Evolutionary conservation across 2,113 vertebrate species (phyloP), one percentile per base, ranked within the genome.

Genomic region (Corynorhinus townsendii): DNA sequence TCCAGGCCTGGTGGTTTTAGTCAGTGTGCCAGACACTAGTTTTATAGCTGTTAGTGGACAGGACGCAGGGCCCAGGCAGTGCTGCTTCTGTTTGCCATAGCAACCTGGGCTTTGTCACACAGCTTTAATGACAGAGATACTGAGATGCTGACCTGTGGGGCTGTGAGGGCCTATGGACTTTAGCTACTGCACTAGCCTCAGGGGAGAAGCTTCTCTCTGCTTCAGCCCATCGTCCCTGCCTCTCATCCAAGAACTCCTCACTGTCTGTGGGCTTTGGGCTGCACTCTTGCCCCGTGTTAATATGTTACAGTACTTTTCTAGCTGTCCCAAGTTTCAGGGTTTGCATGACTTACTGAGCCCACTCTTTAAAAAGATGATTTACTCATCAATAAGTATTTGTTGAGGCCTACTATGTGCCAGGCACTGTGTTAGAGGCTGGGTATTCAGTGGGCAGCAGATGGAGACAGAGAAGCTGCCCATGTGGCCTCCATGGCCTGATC

Each of bases 401-500:
- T 6, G 19, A 40, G 40, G 16, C 54, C 11, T 47, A 3, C 40
- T 52, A 6, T 3, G 35, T 38, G 11, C 69, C 30, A 68, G 49
- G 6, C 15, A 3, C 19, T n/a, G 7, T 22, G 40, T 26, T 40
- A 6, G 30, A 5, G 7, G 5, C 28, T 19, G 30, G 15, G 4
- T 49, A 15, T 2, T 35, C 40, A 33, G 5, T 1, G 45, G n/a
- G 1, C 3, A 47, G 17, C 10, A n/a, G 40, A 43, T 17, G 5
- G 7, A 38, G 62, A 56, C 16, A 28, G 11, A 3, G 43, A 20
- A 76, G 9, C 33, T 16, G 9, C 9, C 26, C 4, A 0, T 0
- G 1, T 0, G 0, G 11, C 6, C 3, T n/a, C 14, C 4, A 11
- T 0, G 16, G 17, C 59, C 30, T 10, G 9, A 20, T 2, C 4